A percentile compares a stretch with the other conserved stretches of the same genome.
These are phyloP conservation scores for Meriones unguiculatus DNA, from an alignment of 2,113 vertebrate genomes.

Conservation along the genomic window DNA sequence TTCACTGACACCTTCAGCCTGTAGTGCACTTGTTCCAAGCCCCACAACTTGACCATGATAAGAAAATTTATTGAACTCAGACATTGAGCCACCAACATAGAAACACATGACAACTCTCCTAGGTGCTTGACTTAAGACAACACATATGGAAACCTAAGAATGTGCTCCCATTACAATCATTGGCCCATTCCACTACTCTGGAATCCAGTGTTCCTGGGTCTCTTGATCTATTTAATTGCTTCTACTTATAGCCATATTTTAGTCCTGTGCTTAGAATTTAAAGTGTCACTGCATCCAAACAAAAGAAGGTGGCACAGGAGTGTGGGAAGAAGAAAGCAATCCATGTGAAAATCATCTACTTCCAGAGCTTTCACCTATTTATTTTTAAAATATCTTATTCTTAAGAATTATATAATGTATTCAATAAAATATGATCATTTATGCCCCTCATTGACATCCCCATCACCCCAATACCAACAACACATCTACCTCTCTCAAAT, in stretches of 20 bases:
- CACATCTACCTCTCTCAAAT: too few relatives aligned
- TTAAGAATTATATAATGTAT: background rate
- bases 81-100: background rate
- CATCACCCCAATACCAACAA: too few relatives aligned
- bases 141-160: background rate
- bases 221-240: background rate
- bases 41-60: background rate
- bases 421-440: background rate
- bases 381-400: background rate
- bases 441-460: background rate
- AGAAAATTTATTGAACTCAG: background rate
- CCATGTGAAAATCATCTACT: background rate
- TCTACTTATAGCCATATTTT: background rate
- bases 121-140: background rate
- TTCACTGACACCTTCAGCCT: background rate
- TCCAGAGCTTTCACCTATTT: background rate
- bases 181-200: background rate
- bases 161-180: background rate
- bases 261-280: background rate
- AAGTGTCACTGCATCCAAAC: background rate
- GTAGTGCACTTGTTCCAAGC: background rate
- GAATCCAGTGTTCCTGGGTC: background rate
- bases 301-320: background rate
- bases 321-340: background rate
- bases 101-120: background rate